These are phyloP conservation scores for Acleris cristana DNA, from an alignment of 2,888 invertebrate genomes.

Conservation along the genomic window DNA sequence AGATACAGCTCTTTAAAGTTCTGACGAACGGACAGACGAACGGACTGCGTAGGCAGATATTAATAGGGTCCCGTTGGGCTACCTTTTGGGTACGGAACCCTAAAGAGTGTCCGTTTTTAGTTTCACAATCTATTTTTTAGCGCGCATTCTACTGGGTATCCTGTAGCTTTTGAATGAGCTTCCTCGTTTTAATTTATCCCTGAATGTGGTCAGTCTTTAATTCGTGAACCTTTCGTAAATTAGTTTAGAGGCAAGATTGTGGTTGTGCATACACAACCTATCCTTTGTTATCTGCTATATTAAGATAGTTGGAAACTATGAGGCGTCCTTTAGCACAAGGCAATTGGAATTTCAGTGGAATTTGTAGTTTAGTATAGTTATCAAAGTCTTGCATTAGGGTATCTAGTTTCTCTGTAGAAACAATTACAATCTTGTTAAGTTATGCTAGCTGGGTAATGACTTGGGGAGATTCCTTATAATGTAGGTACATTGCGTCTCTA, in stretches of 20 bases:
- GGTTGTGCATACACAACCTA: constrained; percentile 7
- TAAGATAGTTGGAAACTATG: constrained; percentile 35
- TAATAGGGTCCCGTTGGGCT: too few relatives aligned
- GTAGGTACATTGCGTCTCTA: not conserved
- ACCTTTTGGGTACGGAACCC: too few relatives aligned
- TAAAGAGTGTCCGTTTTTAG: constrained; percentile 52
- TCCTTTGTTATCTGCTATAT: constrained; percentile 12
- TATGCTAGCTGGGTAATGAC: not conserved
- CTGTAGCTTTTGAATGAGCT: constrained; percentile 60
- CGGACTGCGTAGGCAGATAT: too few relatives aligned
- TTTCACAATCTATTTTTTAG: constrained; percentile 55
- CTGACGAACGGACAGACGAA: too few relatives aligned
- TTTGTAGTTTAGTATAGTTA: constrained; percentile 21
- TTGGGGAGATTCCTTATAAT: too few relatives aligned
- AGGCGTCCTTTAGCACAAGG: constrained; percentile 41
- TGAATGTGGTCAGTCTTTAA: constrained; percentile 46
- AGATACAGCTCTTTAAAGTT: too few relatives aligned
- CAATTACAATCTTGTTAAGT: constrained; percentile 18
- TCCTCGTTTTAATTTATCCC: constrained; percentile 58
- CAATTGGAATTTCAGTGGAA: constrained; percentile 10
- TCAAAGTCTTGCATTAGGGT: not conserved
- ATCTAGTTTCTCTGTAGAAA: constrained; percentile 21
- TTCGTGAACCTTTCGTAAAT: constrained; percentile 24
- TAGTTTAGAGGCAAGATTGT: constrained; percentile 14
- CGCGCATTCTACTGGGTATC: constrained; percentile 59